Evolutionary conservation across 1,140 invertebrate genomes (phyloP).

Genomic region (Bombus huntii): DNA sequence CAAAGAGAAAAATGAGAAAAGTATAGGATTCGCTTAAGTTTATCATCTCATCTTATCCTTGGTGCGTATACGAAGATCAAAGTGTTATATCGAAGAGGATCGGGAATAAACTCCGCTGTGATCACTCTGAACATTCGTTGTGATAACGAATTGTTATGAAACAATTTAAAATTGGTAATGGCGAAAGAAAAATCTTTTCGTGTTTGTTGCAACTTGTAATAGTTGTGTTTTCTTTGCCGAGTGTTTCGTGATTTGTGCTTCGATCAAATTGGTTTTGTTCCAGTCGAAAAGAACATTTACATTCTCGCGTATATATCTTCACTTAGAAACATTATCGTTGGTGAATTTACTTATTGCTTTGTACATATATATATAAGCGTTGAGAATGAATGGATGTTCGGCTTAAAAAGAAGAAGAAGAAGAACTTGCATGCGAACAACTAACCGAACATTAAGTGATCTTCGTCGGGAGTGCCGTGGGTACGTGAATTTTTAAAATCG

Average conservation of each 20-base stretch:
- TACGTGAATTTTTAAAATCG: slow-evolving; percentile 33
- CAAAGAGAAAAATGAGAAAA: neutral
- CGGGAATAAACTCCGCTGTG: neutral
- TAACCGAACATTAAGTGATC: slow-evolving; percentile 20
- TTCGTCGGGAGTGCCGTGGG: slow-evolving; percentile 23
- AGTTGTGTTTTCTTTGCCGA: neutral
- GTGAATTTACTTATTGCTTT: neutral
- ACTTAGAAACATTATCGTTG: neutral
- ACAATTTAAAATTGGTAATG: neutral
- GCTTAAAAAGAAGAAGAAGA: slow-evolving; percentile 16
- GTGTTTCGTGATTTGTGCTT: neutral
- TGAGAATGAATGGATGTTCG: slow-evolving; percentile 15
- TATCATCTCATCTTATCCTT: neutral
- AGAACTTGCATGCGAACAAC: neutral
- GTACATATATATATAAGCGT: neutral
- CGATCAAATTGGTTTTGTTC: neutral
- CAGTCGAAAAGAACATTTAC: neutral
- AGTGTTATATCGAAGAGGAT: neutral
- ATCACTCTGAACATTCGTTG: neutral
- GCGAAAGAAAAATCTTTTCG: neutral
- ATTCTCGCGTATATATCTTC: neutral
- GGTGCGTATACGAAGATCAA: neutral
- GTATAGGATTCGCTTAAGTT: too few relatives aligned
- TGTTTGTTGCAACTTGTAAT: neutral
- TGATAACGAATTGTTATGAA: neutral